Percentiles rank a stretch among this genome's conserved stretches.
These are phyloP conservation scores for Drosophila anceps DNA, from an alignment of 2,888 invertebrate species.

Conservation along the genomic window DNA sequence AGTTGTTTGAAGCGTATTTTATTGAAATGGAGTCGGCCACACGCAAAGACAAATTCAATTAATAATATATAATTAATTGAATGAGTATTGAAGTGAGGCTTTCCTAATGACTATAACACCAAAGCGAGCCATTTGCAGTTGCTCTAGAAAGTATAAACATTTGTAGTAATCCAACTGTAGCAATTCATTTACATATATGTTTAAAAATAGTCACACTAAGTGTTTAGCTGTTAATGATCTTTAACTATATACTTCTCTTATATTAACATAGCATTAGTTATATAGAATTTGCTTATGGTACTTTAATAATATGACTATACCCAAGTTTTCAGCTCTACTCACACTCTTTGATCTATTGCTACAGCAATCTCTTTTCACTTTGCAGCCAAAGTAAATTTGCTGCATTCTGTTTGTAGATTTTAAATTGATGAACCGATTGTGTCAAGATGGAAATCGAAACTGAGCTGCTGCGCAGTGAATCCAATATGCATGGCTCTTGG, in stretches of 20 bases:
- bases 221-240: neutral
- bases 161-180: neutral
- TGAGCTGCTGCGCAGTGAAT: constrained; percentile 44
- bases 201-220: neutral
- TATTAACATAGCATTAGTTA: neutral
- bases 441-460: constrained; percentile 56
- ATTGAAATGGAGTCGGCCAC: constrained; percentile 21
- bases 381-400: neutral
- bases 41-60: constrained; percentile 26
- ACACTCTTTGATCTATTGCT: neutral
- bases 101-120: neutral
- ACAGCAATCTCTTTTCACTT: neutral
- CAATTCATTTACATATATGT: neutral
- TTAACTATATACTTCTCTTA: neutral
- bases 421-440: constrained; percentile 45
- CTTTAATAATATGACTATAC: neutral
- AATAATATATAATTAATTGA: constrained; percentile 22
- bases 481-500: constrained; percentile 38
- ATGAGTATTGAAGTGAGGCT: neutral
- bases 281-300: too few species aligned
- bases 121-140: neutral
- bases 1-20: constrained; percentile 15
- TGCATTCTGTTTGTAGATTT: neutral
- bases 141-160: neutral
- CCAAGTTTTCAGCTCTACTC: neutral